Evolutionary conservation across 2,888 invertebrate genomes (phyloP).

Genomic region (Thecocarcelia acutangulata): DNA sequence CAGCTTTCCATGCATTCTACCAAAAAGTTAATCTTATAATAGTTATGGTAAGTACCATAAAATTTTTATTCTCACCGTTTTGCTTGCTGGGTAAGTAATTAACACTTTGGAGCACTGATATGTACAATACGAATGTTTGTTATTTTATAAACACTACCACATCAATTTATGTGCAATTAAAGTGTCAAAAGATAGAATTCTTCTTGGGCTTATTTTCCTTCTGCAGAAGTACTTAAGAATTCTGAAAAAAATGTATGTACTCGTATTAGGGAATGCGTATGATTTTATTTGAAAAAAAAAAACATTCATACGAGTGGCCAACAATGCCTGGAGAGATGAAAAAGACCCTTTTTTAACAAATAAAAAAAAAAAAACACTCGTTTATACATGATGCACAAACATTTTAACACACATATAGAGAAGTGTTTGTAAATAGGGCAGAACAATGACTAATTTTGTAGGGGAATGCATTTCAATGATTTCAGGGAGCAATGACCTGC

Average conservation of each 20-base stretch:
- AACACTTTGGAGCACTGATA: neutral
- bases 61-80: neutral
- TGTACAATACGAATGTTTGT: no score
- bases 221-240: conserved; percentile 23
- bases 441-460: conserved; percentile 17
- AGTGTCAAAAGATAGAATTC: conserved; percentile 50
- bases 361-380: conserved; percentile 9
- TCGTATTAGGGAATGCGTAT: conserved; percentile 9
- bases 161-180: conserved; percentile 63
- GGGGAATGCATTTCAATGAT: conserved; percentile 27
- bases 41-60: no score
- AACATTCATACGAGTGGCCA: conserved; percentile 2
- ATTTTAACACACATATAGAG: neutral
- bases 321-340: conserved; percentile 47
- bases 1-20: no score
- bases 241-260: neutral
- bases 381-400: neutral
- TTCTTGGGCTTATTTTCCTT: neutral
- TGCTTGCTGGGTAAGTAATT: neutral
- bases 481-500: conserved; percentile 25
- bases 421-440: conserved; percentile 32
- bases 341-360: conserved; percentile 33
- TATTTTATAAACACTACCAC: conserved; percentile 14
- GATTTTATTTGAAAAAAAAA: neutral
- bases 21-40: no score